phyloP scores from a whole-genome alignment of 1,140 invertebrate genomes.

The Armadillidium nasatum region DNA sequence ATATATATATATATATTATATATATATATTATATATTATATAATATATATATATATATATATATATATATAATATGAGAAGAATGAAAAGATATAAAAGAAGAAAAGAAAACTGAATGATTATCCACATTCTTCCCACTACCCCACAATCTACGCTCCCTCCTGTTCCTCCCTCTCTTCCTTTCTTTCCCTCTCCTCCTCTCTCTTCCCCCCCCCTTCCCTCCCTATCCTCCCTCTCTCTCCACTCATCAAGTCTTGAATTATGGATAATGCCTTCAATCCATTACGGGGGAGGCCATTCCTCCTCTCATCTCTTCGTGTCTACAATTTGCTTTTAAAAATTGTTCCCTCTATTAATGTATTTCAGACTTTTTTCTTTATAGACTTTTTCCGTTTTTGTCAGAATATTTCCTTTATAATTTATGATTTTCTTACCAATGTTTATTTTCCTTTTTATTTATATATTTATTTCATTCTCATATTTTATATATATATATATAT shows the following conservation, averaged over 20 bases:
- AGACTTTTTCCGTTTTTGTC: not conserved
- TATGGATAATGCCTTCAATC: slow-evolving; percentile 8
- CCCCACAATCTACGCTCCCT: too few relatives aligned
- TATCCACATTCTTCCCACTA: too few relatives aligned
- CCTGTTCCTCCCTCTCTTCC: not conserved
- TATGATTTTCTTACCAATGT: too few relatives aligned
- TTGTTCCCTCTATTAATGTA: slow-evolving; percentile 1
- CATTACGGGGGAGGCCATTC: slow-evolving; percentile 2
- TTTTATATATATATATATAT: not conserved
- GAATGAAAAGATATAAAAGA: too few relatives aligned
- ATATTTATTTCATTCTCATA: not conserved
- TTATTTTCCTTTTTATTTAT: not conserved
- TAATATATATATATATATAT: too few relatives aligned
- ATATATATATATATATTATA: too few relatives aligned
- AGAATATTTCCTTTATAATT: too few relatives aligned
- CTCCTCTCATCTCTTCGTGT: slow-evolving; percentile 6
- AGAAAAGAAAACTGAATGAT: too few relatives aligned
- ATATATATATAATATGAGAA: too few relatives aligned
- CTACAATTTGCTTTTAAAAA: slow-evolving; percentile 10
- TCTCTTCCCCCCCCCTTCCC: not conserved
- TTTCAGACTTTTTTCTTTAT: not conserved
- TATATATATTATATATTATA: too few relatives aligned
- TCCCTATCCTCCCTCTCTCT: not conserved
- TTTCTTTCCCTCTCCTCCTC: not conserved
- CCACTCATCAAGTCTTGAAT: not conserved